Evolutionary conservation across 2,888 invertebrate species (phyloP), one percentile per base, ranked within the genome.

Genomic region (Agonopterix alstromeriana): DNA sequence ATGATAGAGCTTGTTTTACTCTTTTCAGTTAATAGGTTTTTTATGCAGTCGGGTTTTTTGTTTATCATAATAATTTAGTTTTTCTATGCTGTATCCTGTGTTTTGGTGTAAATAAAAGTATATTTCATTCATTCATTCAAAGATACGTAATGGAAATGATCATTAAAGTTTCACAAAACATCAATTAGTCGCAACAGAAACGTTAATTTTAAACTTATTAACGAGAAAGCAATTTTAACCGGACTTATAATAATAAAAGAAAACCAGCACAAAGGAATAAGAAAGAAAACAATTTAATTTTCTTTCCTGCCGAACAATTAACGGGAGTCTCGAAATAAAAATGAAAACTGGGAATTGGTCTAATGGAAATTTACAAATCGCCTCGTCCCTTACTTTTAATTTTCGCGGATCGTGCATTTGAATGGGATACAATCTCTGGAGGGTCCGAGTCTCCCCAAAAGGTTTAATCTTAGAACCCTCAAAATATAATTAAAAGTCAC

Each of bases 261-360:
- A 70, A 73, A 56, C 58, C 60, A 54, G 59, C 56, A 64, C 65
- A 63, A 65, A 63, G 58, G 59, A 62, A 66, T 64, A 65, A 68
- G 70, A 65, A 66, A 65, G 65, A 72, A 73, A 73, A 75, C 70
- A 70, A 72, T 74, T 74, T 71, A 70, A 75, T 75, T 67, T 67
- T 60, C 61, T 57, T 56, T 54, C 54, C 59, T 57, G 52, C 47
- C 58, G 58, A 63, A 65, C 68, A 73, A 71, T 70, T 70, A 70
- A 66, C 65, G 65, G 57, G 59, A 55, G 60, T 56, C 48, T 53
- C 42, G 48, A 52, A 57, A 63, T 63, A 59, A 65, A 65, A 67
- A 70, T 60, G 55, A 49, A 57, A 57, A 54, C 57, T 58, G 53
- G 47, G 41, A 48, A 48, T 48, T 48, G 55, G 45, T 53, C 46